Evolutionary conservation across 2,888 invertebrate genomes (phyloP), one percentile per base, ranked within the genome.

Genomic region (Drosophila niveifrons): DNA sequence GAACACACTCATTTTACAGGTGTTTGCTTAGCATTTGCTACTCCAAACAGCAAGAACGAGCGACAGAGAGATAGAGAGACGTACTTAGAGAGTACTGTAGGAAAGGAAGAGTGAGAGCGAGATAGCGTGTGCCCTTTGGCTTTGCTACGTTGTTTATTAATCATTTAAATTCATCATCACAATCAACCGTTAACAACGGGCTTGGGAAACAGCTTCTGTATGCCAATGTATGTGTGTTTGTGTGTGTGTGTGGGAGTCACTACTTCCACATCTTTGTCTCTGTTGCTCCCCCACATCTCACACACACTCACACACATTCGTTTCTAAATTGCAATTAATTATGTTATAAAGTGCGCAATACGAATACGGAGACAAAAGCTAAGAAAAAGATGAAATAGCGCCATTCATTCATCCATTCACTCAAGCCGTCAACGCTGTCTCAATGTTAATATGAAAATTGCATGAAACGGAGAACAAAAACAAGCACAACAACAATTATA

Each of bases 131-230:
- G 73, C 77, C 80, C 69, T 72, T 82, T 76, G 70, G 66, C 78
- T 68, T 66, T 53, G 17, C 52, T 55, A 72, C 63, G 69, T 82
- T 87, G 77, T 82, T 82, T 89, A 88, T 85, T 89, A 89, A 89
- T 90, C 89, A 90, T 86, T 90, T 89, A 90, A 90, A 84, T 80
- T 87, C 80, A 82, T 80, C 83, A 89, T 78, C 83, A 86, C 82
- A 80, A 90, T 89, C 79, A 89, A 90, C 90, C 89, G 91, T 90
- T 90, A 90, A 84, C 75, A 84, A 84, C 87, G 84, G 86, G 69
- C 82, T 73, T 80, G 82, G 71, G 70, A 80, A 82, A 84, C 67
- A 67, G 66, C 72, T 66, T 48, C 52, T 65, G 65, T 59, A 55
- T 28, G 46, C 43, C 10, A 31, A 41, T 23, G 23, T 23, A 6